Conservation (phyloP, 2,888 invertebrate genomes). For the Mongoloraphidia duomilia region DNA sequence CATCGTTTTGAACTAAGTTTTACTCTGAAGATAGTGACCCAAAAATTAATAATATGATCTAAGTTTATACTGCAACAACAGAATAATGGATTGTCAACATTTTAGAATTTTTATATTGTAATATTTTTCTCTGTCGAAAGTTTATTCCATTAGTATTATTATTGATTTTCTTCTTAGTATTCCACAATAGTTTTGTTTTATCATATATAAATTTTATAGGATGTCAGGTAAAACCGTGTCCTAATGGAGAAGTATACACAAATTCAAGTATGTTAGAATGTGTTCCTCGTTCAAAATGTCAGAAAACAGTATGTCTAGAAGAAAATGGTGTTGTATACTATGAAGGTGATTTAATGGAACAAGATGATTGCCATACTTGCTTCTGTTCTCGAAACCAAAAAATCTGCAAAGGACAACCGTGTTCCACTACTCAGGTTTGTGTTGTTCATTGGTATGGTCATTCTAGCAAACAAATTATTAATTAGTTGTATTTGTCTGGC, state of each 20-base stretch:
- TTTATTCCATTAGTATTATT: no score
- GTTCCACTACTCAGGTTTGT: conserved; percentile 30
- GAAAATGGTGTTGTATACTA: conserved; percentile 50
- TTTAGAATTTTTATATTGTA: no score
- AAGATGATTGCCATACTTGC: conserved; percentile 70
- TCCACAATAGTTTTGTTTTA: not conserved
- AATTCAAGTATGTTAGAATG: conserved; percentile 57
- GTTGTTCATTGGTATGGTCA: not conserved
- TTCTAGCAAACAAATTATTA: not conserved
- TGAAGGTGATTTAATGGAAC: conserved; percentile 63
- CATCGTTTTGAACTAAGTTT: no score
- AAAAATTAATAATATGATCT: no score
- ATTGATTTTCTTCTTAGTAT: not conserved
- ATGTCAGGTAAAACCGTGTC: conserved; percentile 61
- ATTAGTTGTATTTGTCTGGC: no score
- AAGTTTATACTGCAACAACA: no score
- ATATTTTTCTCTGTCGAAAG: no score
- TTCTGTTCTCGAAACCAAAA: conserved; percentile 54
- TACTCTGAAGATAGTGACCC: no score
- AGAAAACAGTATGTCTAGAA: conserved; percentile 50
- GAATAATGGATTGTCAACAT: no score
- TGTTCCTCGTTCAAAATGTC: conserved; percentile 57
- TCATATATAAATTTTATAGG: conserved; percentile 31
- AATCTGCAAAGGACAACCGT: conserved; percentile 58
- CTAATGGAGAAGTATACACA: conserved; percentile 54